Conservation (phyloP, 2,797 vertebrate species). For the Gymnocypris eckloni region DNA sequence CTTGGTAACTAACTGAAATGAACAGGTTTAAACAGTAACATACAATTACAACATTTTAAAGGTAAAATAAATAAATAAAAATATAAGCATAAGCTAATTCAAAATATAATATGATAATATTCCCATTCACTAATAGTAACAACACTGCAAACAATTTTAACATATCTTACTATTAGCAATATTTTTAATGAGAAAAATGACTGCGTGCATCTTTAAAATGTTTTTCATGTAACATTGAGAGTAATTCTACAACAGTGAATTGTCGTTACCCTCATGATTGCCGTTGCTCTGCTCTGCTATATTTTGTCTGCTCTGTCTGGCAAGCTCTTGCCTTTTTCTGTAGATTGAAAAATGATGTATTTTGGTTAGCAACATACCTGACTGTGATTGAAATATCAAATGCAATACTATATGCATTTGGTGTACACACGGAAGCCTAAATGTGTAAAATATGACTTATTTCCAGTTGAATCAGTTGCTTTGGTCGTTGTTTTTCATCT, state of each 20-base stretch:
- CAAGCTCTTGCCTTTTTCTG: conserved; percentile 87
- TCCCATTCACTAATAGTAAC: not conserved
- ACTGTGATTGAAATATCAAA: not conserved
- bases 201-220: not conserved
- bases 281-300: conserved; percentile 82
- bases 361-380: not conserved
- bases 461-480: not conserved
- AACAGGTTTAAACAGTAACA: not conserved
- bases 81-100: not conserved
- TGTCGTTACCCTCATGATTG: conserved; percentile 85
- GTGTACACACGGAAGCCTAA: not conserved
- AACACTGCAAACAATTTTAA: not conserved
- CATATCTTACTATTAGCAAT: not conserved
- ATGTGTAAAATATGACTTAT: not conserved
- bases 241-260: not conserved
- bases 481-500: conserved; percentile 16
- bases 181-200: not conserved
- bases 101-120: not conserved
- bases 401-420: not conserved
- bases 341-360: conserved; percentile 42
- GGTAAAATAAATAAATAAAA: not conserved
- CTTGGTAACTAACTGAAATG: not conserved
- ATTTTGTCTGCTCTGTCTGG: conserved; percentile 84
- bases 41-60: not conserved
- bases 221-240: not conserved